These are phyloP conservation scores for Paralichthys olivaceus DNA, from an alignment of 2,113 vertebrate genomes.

Conservation along the genomic window DNA sequence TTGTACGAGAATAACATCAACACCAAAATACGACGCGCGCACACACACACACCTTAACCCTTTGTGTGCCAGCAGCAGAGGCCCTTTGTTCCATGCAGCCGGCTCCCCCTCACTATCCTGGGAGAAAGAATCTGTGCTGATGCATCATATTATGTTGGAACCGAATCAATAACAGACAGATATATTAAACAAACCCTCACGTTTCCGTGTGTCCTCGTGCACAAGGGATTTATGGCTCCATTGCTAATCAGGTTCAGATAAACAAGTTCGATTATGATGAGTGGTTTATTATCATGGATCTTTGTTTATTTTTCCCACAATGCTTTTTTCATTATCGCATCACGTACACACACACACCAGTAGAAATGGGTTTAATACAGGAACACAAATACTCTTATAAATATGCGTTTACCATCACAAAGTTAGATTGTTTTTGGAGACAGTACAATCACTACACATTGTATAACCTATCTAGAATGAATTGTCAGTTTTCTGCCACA, in stretches of 20 bases:
- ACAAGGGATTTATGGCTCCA: constrained; percentile 3
- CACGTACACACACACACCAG: no score
- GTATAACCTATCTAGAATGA: background rate
- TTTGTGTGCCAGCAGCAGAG: constrained; percentile 24
- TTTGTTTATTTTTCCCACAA: background rate
- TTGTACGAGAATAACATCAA: constrained; percentile 23
- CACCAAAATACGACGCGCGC: background rate
- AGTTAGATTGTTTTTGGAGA: background rate
- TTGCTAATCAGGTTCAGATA: background rate
- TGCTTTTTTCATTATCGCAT: no score
- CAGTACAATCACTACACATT: background rate
- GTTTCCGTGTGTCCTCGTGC: background rate
- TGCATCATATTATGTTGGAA: constrained; percentile 1
- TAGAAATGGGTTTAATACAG: no score
- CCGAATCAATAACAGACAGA: constrained; percentile 11
- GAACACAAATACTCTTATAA: no score
- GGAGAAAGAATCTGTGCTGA: background rate
- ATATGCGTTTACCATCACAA: no score
- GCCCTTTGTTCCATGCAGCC: constrained; percentile 52
- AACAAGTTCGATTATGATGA: background rate
- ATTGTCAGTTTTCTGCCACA: background rate
- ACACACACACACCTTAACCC: constrained; percentile 51
- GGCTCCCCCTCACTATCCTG: background rate
- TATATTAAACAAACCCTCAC: background rate
- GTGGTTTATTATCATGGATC: background rate